Evolutionary conservation across 2,113 vertebrate genomes (phyloP).

Genomic region (Varanus salvator): DNA sequence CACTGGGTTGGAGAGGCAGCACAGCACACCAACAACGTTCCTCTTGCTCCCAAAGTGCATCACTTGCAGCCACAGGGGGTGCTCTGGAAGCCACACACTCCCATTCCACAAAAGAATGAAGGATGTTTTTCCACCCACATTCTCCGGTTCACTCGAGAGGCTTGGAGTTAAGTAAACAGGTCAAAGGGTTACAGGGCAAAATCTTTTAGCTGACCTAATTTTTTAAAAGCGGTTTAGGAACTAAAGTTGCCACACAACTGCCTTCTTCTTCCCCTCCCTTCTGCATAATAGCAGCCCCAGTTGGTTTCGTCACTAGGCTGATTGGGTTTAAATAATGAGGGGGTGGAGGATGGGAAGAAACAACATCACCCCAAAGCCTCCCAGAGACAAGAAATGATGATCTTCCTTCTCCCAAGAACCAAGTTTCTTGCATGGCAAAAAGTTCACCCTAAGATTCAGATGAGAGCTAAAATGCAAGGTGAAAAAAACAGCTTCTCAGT

Average conservation of each 20-base stretch:
- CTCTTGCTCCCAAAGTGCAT: no score
- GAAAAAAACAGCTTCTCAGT: background rate
- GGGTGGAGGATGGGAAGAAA: background rate
- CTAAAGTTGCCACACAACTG: background rate
- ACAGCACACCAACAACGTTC: no score
- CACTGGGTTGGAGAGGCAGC: no score
- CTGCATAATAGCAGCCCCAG: background rate
- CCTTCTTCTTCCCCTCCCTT: background rate
- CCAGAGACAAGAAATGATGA: background rate
- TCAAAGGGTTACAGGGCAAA: constrained; percentile 56
- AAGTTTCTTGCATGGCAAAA: no score
- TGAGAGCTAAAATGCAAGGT: fast-evolving
- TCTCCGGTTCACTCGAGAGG: constrained; percentile 12
- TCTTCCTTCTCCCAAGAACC: background rate
- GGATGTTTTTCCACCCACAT: fast-evolving
- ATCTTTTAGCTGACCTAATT: constrained; percentile 74
- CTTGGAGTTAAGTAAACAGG: constrained; percentile 68
- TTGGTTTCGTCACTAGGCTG: background rate
- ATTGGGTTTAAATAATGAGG: background rate
- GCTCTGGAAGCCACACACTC: fast-evolving
- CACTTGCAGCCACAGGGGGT: background rate
- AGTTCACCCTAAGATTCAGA: no score
- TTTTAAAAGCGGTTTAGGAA: constrained; percentile 67
- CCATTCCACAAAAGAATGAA: background rate
- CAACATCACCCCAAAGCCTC: background rate